phyloP scores from a whole-genome alignment of 2,888 invertebrate genomes.

The Cremastobaeus sp. region DNA sequence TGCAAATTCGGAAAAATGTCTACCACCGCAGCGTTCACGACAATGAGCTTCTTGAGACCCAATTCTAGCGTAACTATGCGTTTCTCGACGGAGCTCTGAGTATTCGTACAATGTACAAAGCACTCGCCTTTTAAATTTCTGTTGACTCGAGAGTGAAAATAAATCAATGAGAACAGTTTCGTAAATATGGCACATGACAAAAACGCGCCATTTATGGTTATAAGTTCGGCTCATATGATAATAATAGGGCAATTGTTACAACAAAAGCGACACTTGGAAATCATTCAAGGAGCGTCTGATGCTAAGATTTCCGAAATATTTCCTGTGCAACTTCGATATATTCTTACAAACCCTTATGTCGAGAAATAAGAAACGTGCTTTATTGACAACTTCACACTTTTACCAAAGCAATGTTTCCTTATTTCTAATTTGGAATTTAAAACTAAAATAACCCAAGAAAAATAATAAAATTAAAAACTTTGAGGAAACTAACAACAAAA shows the following conservation, averaged over 20 bases:
- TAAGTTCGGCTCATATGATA: slow-evolving; percentile 2
- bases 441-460: too few relatives aligned
- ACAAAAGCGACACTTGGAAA: slow-evolving; percentile 7
- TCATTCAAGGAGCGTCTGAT: slow-evolving; percentile 15
- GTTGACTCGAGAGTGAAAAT: slow-evolving; percentile 41
- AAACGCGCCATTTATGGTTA: slow-evolving; percentile 24
- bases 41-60: slow-evolving; percentile 32
- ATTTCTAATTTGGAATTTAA: too few relatives aligned
- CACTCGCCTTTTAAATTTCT: slow-evolving; percentile 47
- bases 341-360: too few relatives aligned
- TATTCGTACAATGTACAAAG: slow-evolving; percentile 36
- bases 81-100: slow-evolving; percentile 31
- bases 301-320: too few relatives aligned
- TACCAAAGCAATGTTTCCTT: too few relatives aligned
- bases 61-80: slow-evolving; percentile 38
- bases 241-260: slow-evolving; percentile 16
- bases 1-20: slow-evolving; percentile 15
- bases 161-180: slow-evolving; percentile 31
- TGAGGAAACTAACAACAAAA: too few relatives aligned
- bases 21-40: slow-evolving; percentile 20
- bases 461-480: too few relatives aligned
- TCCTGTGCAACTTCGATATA: too few relatives aligned
- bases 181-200: slow-evolving; percentile 26
- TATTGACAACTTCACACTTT: too few relatives aligned
- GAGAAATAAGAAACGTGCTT: too few relatives aligned